Conservation (phyloP, 2,888 invertebrate species). For the Nezara viridula region DNA sequence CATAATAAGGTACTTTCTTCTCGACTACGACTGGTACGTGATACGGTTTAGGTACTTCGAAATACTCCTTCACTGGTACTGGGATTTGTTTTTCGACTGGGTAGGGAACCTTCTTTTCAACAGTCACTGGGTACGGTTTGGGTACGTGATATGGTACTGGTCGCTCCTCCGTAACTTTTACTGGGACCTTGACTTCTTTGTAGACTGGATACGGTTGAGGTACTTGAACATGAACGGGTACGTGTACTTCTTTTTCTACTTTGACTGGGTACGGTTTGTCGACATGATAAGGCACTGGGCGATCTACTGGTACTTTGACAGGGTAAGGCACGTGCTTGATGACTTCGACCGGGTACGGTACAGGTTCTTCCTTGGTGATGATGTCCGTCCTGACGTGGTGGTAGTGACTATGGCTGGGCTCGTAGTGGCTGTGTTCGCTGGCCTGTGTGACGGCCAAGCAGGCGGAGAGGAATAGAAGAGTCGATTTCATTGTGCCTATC, state of each 20-base stretch:
- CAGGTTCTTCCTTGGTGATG: slow-evolving; percentile 65
- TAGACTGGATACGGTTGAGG: slow-evolving; percentile 66
- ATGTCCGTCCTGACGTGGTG: slow-evolving; percentile 63
- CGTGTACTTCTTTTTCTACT: slow-evolving; percentile 66
- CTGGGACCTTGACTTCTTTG: slow-evolving; percentile 65
- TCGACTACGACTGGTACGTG: slow-evolving; percentile 64
- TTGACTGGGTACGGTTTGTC: slow-evolving; percentile 66
- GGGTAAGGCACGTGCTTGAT: slow-evolving; percentile 67
- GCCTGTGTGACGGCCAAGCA: neutral
- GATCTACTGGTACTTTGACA: slow-evolving; percentile 66
- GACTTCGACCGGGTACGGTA: slow-evolving; percentile 66
- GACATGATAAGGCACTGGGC: slow-evolving; percentile 66
- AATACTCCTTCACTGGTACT: slow-evolving; percentile 64
- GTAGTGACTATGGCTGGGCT: neutral
- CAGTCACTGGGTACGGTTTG: slow-evolving; percentile 65
- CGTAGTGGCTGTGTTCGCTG: neutral
- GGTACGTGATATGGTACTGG: slow-evolving; percentile 65
- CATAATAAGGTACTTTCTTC: slow-evolving; percentile 62
- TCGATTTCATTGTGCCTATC: neutral
- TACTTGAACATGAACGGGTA: slow-evolving; percentile 66
- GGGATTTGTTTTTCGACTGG: slow-evolving; percentile 62
- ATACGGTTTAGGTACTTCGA: slow-evolving; percentile 63
- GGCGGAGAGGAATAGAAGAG: neutral
- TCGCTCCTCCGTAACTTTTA: slow-evolving; percentile 65
- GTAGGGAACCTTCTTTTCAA: slow-evolving; percentile 64